These are phyloP conservation scores for Zonitis immaculata DNA, from an alignment of 2,888 invertebrate genomes.

Conservation along the genomic window DNA sequence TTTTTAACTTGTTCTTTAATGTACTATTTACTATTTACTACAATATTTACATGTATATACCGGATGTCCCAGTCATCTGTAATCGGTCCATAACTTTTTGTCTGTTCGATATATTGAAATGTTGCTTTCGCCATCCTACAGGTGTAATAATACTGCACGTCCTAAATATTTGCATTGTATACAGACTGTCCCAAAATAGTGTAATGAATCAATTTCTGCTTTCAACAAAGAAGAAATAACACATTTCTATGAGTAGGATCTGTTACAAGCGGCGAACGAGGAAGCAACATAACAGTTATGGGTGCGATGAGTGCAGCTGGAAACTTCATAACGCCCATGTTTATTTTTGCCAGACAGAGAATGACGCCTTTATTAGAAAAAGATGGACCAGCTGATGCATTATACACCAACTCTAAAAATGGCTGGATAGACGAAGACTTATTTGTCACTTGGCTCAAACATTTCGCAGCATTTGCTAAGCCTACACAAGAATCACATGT, in stretches of 20 bases:
- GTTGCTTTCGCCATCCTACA: too few species aligned
- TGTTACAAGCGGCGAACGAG: conserved; percentile 44
- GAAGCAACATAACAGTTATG: conserved; percentile 43
- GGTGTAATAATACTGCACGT: too few species aligned
- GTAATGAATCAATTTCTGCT: too few species aligned
- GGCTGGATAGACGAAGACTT: conserved; percentile 33
- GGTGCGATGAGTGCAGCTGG: conserved; percentile 46
- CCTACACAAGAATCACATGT: conserved; percentile 37
- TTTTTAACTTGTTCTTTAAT: too few species aligned
- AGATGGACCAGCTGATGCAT: conserved; percentile 32
- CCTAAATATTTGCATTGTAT: too few species aligned
- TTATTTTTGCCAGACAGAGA: conserved; percentile 47
- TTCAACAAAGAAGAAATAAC: too few species aligned
- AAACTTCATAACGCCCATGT: conserved; percentile 47
- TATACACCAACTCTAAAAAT: conserved; percentile 35
- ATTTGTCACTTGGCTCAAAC: conserved; percentile 21
- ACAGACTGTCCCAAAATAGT: too few species aligned
- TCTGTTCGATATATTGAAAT: too few species aligned
- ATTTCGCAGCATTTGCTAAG: conserved; percentile 35
- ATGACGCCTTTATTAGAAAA: conserved; percentile 41
- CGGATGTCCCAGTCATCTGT: too few species aligned
- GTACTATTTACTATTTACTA: too few species aligned
- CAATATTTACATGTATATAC: too few species aligned
- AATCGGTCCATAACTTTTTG: too few species aligned
- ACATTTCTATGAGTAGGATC: conserved; percentile 46